Base-by-base conservation (phyloP, 2,113 vertebrate genomes). In the Mormoops blainvillei region DNA sequence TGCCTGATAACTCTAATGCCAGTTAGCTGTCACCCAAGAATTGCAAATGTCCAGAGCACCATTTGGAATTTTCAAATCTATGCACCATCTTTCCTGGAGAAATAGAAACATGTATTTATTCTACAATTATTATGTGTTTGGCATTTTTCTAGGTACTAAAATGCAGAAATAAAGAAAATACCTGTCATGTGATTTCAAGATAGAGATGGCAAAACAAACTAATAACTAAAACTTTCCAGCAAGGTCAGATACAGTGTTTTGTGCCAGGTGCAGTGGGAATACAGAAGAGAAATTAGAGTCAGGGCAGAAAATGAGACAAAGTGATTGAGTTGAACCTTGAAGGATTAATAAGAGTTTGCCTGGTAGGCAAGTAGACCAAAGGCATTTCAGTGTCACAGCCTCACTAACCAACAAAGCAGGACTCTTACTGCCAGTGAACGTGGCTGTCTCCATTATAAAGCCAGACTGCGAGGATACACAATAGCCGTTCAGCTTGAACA, bases 401-500 rank as follows among this genome's bases (percentile, higher is more conserved):
- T 93, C 58, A 81, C n/a, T 88, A 94, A 61, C 67, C 38, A 88
- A 80, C 43, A 76, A 87, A 97, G 63, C 16, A 71, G 45, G 94
- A 91, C 52, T 43, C 70, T 10, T 73, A 74, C 61, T 56, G 50
- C 50, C 28, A 95, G 20, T 24, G 31, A 70, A 48, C 22, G 33
- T 84, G 45, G n/a, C n/a, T 70, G 5, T 85, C 15, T 73, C 78
- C 70, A 73, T 73, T 74, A 67, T 19, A 45, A 83, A 83, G 26
- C 33, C 78, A 78, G 28, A 77, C 22, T 41, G 14, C 38, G 74
- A 96, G 36, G 12, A 0, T 77, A 52, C 38, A 63, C 48, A 82
- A 67, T 52, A 24, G 3, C 13, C 71, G 43, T 81, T 95, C 28
- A 76, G 38, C 70, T 76, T 73, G 36, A 94, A 61, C 20, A 52